Conservation (phyloP, 2,888 invertebrate genomes). For the Himalopsyche anomala region DNA sequence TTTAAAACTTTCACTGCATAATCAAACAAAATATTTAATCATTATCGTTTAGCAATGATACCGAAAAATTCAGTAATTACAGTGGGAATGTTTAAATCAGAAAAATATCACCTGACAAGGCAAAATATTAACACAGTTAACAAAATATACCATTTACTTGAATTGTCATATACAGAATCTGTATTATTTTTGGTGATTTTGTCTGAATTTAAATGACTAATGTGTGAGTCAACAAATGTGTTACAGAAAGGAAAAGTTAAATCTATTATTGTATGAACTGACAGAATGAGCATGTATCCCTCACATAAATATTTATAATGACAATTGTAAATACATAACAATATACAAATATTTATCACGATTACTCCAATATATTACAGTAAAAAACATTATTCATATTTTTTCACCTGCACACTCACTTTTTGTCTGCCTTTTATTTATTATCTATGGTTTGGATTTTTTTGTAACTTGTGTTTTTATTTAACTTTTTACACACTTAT, state of each 20-base stretch:
- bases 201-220: too few species aligned
- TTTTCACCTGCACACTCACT: not conserved
- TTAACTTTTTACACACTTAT: not conserved
- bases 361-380: not conserved
- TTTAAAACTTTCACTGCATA: too few species aligned
- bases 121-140: too few species aligned
- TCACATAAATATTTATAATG: not conserved
- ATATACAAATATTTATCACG: constrained; percentile 32
- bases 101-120: too few species aligned
- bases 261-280: not conserved
- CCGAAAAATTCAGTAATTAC: too few species aligned
- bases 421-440: not conserved
- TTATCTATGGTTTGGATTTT: not conserved
- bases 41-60: too few species aligned
- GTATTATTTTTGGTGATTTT: too few species aligned
- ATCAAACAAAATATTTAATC: too few species aligned
- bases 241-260: not conserved
- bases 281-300: not conserved
- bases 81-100: too few species aligned
- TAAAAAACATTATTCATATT: constrained; percentile 11
- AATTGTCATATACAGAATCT: too few species aligned
- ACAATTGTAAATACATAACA: not conserved
- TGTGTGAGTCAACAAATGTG: too few species aligned
- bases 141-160: too few species aligned
- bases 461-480: not conserved